phyloP scores from a whole-genome alignment of 1,140 invertebrate genomes.

The Lordiphosa stackelbergi region DNA sequence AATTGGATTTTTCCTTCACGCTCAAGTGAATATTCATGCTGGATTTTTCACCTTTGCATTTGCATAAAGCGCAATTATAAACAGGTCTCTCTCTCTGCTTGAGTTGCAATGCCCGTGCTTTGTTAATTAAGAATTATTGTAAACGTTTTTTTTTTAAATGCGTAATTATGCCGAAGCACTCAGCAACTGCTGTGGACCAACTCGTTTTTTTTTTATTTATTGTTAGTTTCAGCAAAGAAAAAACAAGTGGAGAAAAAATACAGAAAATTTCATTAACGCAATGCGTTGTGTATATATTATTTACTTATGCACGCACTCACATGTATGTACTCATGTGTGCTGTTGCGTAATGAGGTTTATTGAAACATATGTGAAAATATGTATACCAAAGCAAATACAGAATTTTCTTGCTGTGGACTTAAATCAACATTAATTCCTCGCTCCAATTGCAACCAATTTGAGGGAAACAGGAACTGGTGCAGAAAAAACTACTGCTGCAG shows the following conservation, averaged over 20 bases:
- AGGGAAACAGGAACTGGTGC: no score
- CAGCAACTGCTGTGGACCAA: constrained; percentile 1
- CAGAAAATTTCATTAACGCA: constrained; percentile 47
- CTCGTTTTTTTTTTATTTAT: constrained; percentile 47
- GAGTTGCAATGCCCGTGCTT: constrained; percentile 20
- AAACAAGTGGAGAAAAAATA: neutral
- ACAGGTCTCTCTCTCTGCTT: constrained; percentile 35
- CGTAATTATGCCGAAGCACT: constrained; percentile 60
- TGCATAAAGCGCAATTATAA: constrained; percentile 68
- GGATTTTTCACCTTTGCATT: constrained; percentile 36
- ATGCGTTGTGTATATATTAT: constrained; percentile 6
- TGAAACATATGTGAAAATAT: neutral
- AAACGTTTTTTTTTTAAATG: constrained; percentile 41
- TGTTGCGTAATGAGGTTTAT: constrained; percentile 3
- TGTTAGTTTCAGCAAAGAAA: constrained; percentile 28
- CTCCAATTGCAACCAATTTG: neutral
- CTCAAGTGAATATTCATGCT: constrained; percentile 3
- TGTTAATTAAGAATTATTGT: constrained; percentile 75
- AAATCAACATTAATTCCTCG: no score
- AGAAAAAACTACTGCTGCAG: no score
- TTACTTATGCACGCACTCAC: constrained; percentile 6
- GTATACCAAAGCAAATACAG: neutral
- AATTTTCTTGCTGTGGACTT: no score
- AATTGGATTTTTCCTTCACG: constrained; percentile 49
- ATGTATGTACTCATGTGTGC: constrained; percentile 20